A percentile compares a stretch with the other conserved stretches of the same genome.
Conservation (phyloP, 1,140 invertebrate species). For the Phymorhynchus buccinoides region DNA sequence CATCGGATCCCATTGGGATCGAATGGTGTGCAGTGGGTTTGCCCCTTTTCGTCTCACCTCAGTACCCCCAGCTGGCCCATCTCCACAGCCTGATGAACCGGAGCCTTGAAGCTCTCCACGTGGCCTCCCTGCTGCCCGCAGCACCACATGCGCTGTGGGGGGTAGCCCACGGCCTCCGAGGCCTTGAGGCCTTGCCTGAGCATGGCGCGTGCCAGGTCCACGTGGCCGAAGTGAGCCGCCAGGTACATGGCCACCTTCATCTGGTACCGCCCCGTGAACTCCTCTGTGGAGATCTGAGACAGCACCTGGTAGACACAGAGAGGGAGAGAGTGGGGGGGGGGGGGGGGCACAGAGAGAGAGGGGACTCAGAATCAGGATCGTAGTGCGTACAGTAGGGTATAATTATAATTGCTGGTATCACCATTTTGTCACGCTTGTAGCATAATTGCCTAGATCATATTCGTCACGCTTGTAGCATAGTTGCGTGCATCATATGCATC, state of each 20-base stretch:
- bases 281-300: conserved; percentile 62
- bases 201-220: conserved; percentile 67
- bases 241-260: conserved; percentile 71
- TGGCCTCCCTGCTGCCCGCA: conserved; percentile 53
- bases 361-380: no score
- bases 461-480: no score
- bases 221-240: conserved; percentile 70
- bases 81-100: conserved; percentile 70
- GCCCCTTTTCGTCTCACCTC: conserved; percentile 19
- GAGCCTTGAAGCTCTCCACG: conserved; percentile 64
- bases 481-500: no score
- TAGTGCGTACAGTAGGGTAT: no score
- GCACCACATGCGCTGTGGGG: conserved; percentile 70
- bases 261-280: conserved; percentile 66
- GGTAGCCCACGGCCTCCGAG: conserved; percentile 68
- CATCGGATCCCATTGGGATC: no score
- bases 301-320: conserved; percentile 45
- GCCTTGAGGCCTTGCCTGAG: conserved; percentile 62
- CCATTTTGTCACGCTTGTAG: no score
- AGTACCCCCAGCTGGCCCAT: conserved; percentile 67
- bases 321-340: no score
- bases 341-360: no score
- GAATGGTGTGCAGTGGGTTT: no score
- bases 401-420: no score
- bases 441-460: no score